These are phyloP conservation scores for Metallyticus violacea DNA, from an alignment of 2,888 invertebrate species.

Conservation along the genomic window DNA sequence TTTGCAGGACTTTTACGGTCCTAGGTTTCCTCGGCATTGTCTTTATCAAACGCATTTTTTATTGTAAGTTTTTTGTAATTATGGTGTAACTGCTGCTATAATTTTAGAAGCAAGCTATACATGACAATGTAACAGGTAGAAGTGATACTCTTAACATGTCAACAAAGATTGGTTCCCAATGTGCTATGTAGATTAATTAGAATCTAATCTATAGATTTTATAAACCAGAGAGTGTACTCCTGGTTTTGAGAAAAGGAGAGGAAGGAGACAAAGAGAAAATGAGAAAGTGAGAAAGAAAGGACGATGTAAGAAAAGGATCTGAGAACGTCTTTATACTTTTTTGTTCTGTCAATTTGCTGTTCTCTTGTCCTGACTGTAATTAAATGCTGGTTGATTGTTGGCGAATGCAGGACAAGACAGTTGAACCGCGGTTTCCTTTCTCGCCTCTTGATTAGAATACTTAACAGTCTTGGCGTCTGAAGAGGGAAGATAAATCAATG, in stretches of 20 bases:
- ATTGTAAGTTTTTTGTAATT: too few species aligned
- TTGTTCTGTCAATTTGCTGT: slow-evolving; percentile 3
- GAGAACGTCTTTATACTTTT: slow-evolving; percentile 1
- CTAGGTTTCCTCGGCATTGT: too few species aligned
- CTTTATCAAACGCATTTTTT: too few species aligned
- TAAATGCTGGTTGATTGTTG: neutral
- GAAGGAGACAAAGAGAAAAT: too few species aligned
- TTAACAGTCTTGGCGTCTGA: neutral
- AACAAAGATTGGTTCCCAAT: too few species aligned
- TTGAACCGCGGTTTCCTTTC: slow-evolving; percentile 7
- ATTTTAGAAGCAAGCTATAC: too few species aligned
- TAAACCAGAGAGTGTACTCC: neutral
- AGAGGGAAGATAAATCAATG: neutral
- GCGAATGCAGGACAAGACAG: neutral
- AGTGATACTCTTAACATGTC: too few species aligned
- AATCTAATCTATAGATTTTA: neutral
- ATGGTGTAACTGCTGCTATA: too few species aligned
- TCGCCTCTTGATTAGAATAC: slow-evolving; percentile 5
- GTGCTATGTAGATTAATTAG: too few species aligned
- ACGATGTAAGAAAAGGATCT: neutral
- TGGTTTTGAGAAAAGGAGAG: neutral
- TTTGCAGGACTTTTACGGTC: too few species aligned
- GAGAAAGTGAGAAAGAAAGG: neutral
- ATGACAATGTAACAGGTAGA: too few species aligned
- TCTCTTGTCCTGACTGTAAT: slow-evolving; percentile 2